These are phyloP conservation scores for Melitaea cinxia DNA, from an alignment of 1,140 invertebrate species.

Conservation along the genomic window DNA sequence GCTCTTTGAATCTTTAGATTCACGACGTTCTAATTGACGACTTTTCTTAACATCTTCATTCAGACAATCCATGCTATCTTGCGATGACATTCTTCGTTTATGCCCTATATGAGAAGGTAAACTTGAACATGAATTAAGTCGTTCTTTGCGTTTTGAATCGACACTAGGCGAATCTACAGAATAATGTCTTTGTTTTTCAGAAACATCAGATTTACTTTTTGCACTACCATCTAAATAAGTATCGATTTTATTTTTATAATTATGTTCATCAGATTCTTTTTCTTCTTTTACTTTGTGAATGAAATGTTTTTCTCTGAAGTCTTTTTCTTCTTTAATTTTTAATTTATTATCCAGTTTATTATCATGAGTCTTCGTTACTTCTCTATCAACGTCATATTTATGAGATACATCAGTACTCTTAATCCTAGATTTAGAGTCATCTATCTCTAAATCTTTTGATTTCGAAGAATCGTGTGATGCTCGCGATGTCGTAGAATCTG, in stretches of 20 bases:
- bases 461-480: slow-evolving; percentile 75
- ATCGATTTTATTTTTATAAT: slow-evolving; percentile 53
- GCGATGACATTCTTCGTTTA: slow-evolving; percentile 89
- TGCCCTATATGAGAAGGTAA: slow-evolving; percentile 85
- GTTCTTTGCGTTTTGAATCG: slow-evolving; percentile 81
- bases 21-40: slow-evolving; percentile 84
- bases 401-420: slow-evolving; percentile 47
- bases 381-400: slow-evolving; percentile 59
- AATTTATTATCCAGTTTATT: slow-evolving; percentile 33
- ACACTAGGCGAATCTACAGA: slow-evolving; percentile 76
- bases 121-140: slow-evolving; percentile 82
- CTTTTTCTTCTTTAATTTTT: slow-evolving; percentile 41
- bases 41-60: slow-evolving; percentile 88
- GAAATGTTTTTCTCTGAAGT: slow-evolving; percentile 8
- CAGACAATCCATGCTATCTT: slow-evolving; percentile 85
- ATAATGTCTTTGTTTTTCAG: slow-evolving; percentile 78
- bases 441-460: slow-evolving; percentile 76
- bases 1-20: slow-evolving; percentile 86
- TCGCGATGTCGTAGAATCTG: slow-evolving; percentile 79
- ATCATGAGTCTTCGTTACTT: slow-evolving; percentile 32
- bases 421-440: slow-evolving; percentile 59
- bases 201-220: slow-evolving; percentile 58
- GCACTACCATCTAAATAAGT: slow-evolving; percentile 41
- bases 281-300: slow-evolving; percentile 66
- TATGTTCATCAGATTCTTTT: slow-evolving; percentile 48